Percentiles rank a stretch among this genome's conserved stretches.
Conservation (phyloP, 23 tunicate genomes). For the Trididemnum miniatum region DNA sequence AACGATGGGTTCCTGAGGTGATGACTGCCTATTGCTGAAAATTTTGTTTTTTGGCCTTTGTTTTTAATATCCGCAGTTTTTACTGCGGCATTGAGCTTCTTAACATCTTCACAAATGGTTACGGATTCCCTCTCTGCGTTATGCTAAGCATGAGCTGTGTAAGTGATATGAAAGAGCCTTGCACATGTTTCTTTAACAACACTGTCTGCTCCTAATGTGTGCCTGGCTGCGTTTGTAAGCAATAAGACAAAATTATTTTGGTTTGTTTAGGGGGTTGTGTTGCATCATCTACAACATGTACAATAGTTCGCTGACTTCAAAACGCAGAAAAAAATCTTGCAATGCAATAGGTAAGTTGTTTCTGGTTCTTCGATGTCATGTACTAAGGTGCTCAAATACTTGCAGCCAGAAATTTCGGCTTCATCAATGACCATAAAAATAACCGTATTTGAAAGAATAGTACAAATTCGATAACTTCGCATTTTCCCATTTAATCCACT, state of each 20-base stretch:
- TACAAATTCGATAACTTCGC: not conserved
- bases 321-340: not conserved
- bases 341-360: too few relatives aligned
- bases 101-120: not conserved
- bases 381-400: not conserved
- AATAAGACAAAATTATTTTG: too few relatives aligned
- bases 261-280: not conserved
- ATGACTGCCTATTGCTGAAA: not conserved
- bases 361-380: not conserved
- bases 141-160: not conserved
- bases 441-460: not conserved
- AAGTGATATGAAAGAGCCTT: not conserved
- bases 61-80: not conserved
- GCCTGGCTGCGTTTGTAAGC: not conserved
- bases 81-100: not conserved
- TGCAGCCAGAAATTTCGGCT: not conserved
- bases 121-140: not conserved
- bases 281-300: not conserved
- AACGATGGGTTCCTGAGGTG: not conserved
- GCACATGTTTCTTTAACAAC: not conserved
- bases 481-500: not conserved
- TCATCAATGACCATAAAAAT: too few relatives aligned
- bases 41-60: not conserved
- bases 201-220: not conserved
- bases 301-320: too few relatives aligned